Evolutionary conservation across 2,797 vertebrate genomes (phyloP).

Genomic region (Limnodromus scolopaceus): DNA sequence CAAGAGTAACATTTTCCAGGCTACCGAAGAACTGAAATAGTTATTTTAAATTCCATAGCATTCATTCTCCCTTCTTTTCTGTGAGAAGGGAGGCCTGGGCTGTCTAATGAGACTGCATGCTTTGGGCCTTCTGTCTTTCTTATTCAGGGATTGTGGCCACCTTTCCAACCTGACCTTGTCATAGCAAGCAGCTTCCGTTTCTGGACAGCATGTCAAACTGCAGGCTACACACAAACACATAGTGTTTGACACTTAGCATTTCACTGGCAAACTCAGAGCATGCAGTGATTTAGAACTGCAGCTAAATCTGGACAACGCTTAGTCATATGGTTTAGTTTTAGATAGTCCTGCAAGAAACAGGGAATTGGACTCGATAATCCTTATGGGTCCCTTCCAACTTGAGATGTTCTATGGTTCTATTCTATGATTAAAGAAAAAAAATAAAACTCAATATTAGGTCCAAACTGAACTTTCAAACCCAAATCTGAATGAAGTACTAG

Average conservation of each 20-base stretch:
- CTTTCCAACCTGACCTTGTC: not conserved
- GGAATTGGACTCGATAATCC: not conserved
- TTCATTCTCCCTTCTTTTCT: not conserved
- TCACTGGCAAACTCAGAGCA: not conserved
- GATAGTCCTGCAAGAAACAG: not conserved
- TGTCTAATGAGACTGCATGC: not conserved
- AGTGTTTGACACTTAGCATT: not conserved
- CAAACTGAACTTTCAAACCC: not conserved
- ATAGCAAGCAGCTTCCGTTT: not conserved
- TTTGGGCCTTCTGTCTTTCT: not conserved
- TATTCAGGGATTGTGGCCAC: not conserved
- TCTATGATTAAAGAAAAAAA: not conserved
- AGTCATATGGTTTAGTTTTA: not conserved
- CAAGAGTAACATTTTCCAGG: slow-evolving; percentile 39
- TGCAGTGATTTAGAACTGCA: not conserved
- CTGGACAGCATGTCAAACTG: not conserved
- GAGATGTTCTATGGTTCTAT: not conserved
- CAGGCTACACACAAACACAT: not conserved
- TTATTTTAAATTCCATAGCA: slow-evolving; percentile 3
- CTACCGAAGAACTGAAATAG: slow-evolving; percentile 23
- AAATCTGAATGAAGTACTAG: not conserved
- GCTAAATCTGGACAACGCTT: not conserved
- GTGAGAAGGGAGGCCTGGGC: not conserved
- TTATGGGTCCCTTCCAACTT: not conserved
- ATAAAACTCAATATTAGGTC: not conserved